Base-by-base conservation (phyloP, 2,113 vertebrate species). In the Cyprinus carpio region DNA sequence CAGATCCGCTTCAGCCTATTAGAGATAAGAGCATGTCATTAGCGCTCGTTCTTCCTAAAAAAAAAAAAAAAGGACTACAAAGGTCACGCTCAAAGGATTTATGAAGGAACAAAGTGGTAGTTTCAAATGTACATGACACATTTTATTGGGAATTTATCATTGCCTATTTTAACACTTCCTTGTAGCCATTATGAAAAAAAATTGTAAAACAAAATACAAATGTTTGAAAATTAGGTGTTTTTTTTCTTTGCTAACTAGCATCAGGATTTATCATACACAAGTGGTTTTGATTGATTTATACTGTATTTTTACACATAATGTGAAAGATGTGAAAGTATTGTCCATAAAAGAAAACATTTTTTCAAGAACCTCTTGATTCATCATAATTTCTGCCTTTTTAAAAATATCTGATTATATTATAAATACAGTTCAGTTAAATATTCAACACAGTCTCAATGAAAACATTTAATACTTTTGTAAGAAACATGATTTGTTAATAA, bases 11-110 rank as follows among this genome's bases (percentile, higher is more conserved):
- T 82, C 40, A 76, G 58, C 46, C 78, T 51, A 76, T 86, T 67
- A 86, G 46, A 82, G 79, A 86, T 86, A 67, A 72, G 76, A 69
- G 84, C 65, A n/a, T 0, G 64, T 71, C 84, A 80, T 71, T 5
- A 27, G 49, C 7, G 12, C 29, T 77, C 15, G 54, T 51, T 83
- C 67, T n/a, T 37, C 60, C 75, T 46, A 43, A 43, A 27, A n/a
- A 27, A 8, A 64, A 7, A 7, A 27, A 43, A 25, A n/a, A 27
- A 8, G 29, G 83, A 76, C 51, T 67, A 67, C 64, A 58, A 27
- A 72, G 76, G 84, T 74, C 84, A 85, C 67, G 4, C 15, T 80
- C 11, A 60, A 80, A 69, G 23, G 58, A 43, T 64, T 27, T 46
- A 80, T 80, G 58, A 80, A 25, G n/a, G 25, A 80, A 60, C 16